A percentile compares a stretch with the other conserved stretches of the same genome.
Conservation (phyloP, 2,113 vertebrate species). For the Labrus mixtus region DNA sequence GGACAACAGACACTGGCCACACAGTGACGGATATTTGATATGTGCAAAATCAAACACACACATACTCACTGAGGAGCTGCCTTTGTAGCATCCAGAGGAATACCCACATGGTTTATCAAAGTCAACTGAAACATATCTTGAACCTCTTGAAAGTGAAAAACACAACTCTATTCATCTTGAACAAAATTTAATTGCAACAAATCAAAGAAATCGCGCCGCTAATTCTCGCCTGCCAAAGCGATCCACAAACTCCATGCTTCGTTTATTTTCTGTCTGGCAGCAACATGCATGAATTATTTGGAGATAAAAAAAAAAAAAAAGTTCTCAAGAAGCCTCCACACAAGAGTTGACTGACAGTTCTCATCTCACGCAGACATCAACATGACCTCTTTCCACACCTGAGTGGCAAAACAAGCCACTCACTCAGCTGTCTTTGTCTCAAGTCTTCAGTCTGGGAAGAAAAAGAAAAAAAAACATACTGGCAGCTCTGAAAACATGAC, state of each 20-base stretch:
- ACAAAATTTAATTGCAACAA: background rate
- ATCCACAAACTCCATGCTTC: background rate
- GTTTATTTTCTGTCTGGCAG: slow-evolving; percentile 3
- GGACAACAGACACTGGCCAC: slow-evolving; percentile 28
- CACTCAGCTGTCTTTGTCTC: slow-evolving; percentile 7
- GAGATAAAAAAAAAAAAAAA: background rate
- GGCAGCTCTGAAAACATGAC: background rate
- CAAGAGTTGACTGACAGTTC: slow-evolving; percentile 8
- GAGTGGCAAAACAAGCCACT: background rate
- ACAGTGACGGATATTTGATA: slow-evolving; percentile 9
- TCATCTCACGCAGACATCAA: slow-evolving; percentile 11
- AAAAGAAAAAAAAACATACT: background rate
- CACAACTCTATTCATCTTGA: background rate
- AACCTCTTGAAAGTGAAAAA: background rate
- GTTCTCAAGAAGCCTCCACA: background rate
- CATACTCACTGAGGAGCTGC: background rate
- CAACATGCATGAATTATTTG: slow-evolving; percentile 13
- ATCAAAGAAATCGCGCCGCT: background rate
- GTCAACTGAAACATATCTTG: background rate
- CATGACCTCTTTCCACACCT: slow-evolving; percentile 5
- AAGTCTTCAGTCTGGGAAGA: background rate
- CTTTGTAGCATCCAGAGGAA: background rate
- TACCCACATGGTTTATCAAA: slow-evolving; percentile 2
- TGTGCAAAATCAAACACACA: background rate
- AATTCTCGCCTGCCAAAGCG: background rate